Conservation (phyloP, 2,797 vertebrate species). For the Helicolenus hilgendorfi region DNA sequence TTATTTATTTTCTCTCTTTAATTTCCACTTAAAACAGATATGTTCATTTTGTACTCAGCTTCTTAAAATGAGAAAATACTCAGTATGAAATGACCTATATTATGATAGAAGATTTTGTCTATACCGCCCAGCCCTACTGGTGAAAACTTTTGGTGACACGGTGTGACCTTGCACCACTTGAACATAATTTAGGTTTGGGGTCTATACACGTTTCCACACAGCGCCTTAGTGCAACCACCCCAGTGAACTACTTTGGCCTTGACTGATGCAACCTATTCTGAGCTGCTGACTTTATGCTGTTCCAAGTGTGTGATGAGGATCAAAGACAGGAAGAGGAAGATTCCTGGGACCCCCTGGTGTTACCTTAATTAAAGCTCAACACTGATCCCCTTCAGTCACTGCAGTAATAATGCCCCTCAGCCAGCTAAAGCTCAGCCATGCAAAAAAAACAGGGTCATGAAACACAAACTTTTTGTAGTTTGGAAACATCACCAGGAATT, state of each 20-base stretch:
- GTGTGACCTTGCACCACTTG: background rate
- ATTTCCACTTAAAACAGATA: too few species aligned
- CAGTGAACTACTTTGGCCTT: background rate
- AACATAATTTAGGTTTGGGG: background rate
- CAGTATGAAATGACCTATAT: too few species aligned
- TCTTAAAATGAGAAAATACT: too few species aligned
- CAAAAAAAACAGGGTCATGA: background rate
- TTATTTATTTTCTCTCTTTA: too few species aligned
- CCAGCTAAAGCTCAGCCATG: constrained; percentile 16
- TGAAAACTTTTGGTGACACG: background rate
- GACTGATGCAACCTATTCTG: constrained; percentile 1
- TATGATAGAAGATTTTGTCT: too few species aligned
- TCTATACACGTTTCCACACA: background rate
- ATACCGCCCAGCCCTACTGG: background rate
- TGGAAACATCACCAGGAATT: constrained; percentile 1
- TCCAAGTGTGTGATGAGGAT: constrained; percentile 65
- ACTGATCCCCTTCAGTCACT: constrained; percentile 52
- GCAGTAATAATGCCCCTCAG: constrained; percentile 15
- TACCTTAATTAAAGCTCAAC: constrained; percentile 75
- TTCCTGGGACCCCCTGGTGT: constrained; percentile 43
- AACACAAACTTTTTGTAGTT: background rate
- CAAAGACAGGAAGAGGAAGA: constrained; percentile 47
- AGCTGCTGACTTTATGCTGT: constrained; percentile 21
- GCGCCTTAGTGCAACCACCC: background rate
- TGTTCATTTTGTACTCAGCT: too few species aligned